Evolutionary conservation across 2,113 vertebrate genomes (phyloP), one percentile per base, ranked within the genome.

Genomic region (Dasyurus viverrinus): DNA sequence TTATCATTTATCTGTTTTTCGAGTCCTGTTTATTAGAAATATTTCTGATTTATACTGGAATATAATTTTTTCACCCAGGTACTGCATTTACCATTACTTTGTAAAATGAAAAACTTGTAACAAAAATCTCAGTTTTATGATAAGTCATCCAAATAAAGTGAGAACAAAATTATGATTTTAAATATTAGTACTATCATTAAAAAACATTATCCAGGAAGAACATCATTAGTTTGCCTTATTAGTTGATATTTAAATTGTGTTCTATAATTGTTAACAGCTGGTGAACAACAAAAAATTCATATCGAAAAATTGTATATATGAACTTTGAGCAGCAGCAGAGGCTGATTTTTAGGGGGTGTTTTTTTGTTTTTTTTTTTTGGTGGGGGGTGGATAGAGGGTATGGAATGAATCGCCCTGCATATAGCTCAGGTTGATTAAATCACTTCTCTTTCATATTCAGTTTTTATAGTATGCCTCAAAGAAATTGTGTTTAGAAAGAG

Each of bases 381-480:
- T 60, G n/a, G 47, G 14, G 24, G 24, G 11, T 48, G 50, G 50
- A 52, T 52, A 52, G 50, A 7, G 47, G 26, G 1, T 52, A 19
- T 8, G 47, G 27, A 42, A 11, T 27, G 23, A 91, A 96, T 91
- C 93, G 95, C 1, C 89, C 55, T 27, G 24, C 7, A 19, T n/a
- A 3, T 96, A 92, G 94, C 90, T 2, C 53, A 90, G 50, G 97
- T 96, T 96, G 92, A 95, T 95, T 91, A 93, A 97, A 95, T 95
- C 89, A 89, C 95, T 97, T 98, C 97, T 96, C 93, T 95, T 94
- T 96, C 91, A 93, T 96, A 95, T 94, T 96, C 95, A 76, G 54
- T 93, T 97, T 96, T 98, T 97, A 98, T 95, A 95, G 96, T 91
- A 97, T 96, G 84, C 50, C 54, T 95, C 94, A 76, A 92, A 96